These are phyloP conservation scores for Halictus rubicundus DNA, from an alignment of 1,140 invertebrate genomes.

Conservation along the genomic window DNA sequence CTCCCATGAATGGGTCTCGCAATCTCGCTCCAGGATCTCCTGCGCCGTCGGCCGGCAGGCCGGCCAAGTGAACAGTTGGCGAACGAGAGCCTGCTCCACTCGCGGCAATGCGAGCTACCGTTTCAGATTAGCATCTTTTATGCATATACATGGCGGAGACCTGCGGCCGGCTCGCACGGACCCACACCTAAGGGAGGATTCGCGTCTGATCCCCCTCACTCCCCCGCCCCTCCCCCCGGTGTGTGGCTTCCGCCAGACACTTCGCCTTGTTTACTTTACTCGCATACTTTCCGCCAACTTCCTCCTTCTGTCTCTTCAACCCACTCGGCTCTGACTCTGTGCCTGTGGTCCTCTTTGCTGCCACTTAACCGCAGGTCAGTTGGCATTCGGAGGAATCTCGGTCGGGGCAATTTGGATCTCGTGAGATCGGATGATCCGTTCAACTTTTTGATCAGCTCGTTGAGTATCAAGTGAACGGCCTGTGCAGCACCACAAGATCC, in stretches of 20 bases:
- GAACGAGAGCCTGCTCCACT: slow-evolving; percentile 66
- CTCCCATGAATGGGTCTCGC: slow-evolving; percentile 64
- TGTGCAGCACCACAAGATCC: too few relatives aligned
- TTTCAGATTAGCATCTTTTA: slow-evolving; percentile 75
- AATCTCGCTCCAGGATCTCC: slow-evolving; percentile 70
- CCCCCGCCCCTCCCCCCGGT: too few relatives aligned
- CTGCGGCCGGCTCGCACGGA: slow-evolving; percentile 45
- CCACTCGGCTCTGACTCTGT: too few relatives aligned
- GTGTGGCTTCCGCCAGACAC: neutral
- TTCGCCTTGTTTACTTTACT: neutral
- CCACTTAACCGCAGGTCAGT: too few relatives aligned
- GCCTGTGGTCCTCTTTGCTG: too few relatives aligned
- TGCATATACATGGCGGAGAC: slow-evolving; percentile 63
- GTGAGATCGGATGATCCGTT: too few relatives aligned
- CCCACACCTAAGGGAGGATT: slow-evolving; percentile 4
- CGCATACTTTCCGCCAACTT: neutral
- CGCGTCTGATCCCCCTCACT: slow-evolving; percentile 36
- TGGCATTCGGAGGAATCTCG: too few relatives aligned
- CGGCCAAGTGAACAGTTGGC: slow-evolving; percentile 72
- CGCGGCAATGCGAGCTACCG: slow-evolving; percentile 73
- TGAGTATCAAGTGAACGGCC: too few relatives aligned
- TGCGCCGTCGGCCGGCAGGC: slow-evolving; percentile 31
- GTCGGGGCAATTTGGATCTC: too few relatives aligned
- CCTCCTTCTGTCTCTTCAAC: neutral
- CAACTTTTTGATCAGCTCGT: too few relatives aligned